phyloP scores from a whole-genome alignment of 2,888 invertebrate species.

The Conchocele bisecta region DNA sequence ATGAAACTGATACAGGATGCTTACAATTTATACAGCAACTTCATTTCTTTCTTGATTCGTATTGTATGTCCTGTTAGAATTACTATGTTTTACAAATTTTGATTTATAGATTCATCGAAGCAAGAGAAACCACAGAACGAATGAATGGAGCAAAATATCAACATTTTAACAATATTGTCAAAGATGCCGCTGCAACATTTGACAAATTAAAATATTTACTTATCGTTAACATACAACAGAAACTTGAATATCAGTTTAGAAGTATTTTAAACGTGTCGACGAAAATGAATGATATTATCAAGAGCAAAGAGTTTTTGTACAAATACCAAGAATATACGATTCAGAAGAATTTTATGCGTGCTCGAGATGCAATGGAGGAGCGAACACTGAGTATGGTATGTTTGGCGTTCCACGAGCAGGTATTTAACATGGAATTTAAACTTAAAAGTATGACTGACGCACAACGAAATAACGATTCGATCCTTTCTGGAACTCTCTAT shows the following conservation, averaged over 20 bases:
- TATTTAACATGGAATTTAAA: conserved; percentile 47
- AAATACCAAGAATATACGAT: conserved; percentile 62
- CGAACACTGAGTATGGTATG: conserved; percentile 60
- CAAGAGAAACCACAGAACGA: conserved; percentile 62
- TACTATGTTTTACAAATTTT: too few relatives aligned
- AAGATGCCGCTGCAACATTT: conserved; percentile 7
- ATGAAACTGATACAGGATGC: too few relatives aligned
- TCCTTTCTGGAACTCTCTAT: conserved; percentile 36
- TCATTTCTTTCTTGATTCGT: too few relatives aligned
- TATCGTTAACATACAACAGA: conserved; percentile 21
- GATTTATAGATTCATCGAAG: conserved; percentile 30
- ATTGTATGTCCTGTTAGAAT: too few relatives aligned
- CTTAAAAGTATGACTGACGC: conserved; percentile 7
- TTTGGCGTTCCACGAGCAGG: conserved; percentile 59
- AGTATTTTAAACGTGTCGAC: conserved; percentile 17
- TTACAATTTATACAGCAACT: too few relatives aligned
- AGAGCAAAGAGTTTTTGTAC: conserved; percentile 49
- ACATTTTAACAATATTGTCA: conserved; percentile 19
- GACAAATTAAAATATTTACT: conserved; percentile 19
- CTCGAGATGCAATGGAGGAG: conserved; percentile 70
- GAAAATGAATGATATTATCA: conserved; percentile 32
- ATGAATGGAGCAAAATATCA: conserved; percentile 52
- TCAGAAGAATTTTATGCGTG: conserved; percentile 68
- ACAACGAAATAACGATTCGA: conserved; percentile 8
- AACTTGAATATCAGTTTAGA: conserved; percentile 28